Conservation (phyloP, 2,113 vertebrate species). For the Diphyllodes magnificus region DNA sequence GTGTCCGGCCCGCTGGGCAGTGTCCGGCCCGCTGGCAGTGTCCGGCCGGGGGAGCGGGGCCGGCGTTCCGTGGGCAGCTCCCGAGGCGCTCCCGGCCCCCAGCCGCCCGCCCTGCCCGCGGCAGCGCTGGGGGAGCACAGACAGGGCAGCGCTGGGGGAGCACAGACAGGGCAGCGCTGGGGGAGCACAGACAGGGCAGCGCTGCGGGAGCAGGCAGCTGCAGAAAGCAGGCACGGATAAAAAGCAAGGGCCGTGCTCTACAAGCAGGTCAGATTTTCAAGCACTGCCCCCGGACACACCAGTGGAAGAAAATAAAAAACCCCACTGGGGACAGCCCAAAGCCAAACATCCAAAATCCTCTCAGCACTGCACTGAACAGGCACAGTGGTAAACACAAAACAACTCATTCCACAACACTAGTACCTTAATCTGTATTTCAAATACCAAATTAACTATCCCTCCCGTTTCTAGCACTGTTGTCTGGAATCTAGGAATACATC, state of each 20-base stretch:
- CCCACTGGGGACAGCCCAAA: background rate
- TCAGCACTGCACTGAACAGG: background rate
- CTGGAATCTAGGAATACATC: background rate
- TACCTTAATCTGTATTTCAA: background rate
- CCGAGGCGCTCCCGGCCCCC: background rate
- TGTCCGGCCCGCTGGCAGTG: rapidly evolving
- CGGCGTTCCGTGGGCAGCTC: rapidly evolving
- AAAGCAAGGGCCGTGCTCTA: background rate
- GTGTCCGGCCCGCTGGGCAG: background rate
- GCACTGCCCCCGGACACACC: background rate
- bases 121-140: background rate
- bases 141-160: background rate
- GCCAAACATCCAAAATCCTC: background rate
- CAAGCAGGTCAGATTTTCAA: background rate
- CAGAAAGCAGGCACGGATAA: background rate
- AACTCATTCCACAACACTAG: background rate
- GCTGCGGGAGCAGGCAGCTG: background rate
- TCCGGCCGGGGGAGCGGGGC: too few species aligned
- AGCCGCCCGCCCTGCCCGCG: background rate
- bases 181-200: background rate
- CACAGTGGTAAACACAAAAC: background rate
- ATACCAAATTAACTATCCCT: background rate
- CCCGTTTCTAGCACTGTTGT: background rate
- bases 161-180: too few species aligned
- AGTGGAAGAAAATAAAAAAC: background rate